phyloP scores from a whole-genome alignment of 2,888 invertebrate species.

The Ichneumoninae sp. region DNA sequence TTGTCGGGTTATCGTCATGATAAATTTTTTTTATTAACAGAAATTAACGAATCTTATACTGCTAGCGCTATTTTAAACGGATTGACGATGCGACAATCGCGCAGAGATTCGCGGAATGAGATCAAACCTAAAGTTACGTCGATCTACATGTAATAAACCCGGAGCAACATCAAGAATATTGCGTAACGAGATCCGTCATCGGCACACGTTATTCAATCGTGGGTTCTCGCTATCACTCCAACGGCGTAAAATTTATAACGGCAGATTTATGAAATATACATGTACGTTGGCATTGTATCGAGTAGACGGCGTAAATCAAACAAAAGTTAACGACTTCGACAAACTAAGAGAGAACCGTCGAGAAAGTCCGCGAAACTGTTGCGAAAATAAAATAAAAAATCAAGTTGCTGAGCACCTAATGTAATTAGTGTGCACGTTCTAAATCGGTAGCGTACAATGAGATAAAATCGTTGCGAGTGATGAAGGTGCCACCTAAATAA shows the following conservation, averaged over 20 bases:
- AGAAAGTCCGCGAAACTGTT: background rate
- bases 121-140: background rate
- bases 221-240: slow-evolving; percentile 53
- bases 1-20: slow-evolving; percentile 23
- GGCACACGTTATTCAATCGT: slow-evolving; percentile 61
- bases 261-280: slow-evolving; percentile 22
- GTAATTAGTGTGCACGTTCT: slow-evolving; percentile 34
- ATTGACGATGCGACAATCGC: background rate
- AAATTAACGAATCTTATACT: background rate
- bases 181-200: slow-evolving; percentile 57
- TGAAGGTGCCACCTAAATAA: slow-evolving; percentile 24
- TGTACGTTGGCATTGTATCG: background rate
- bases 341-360: background rate
- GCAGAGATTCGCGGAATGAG: background rate
- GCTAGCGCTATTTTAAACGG: background rate
- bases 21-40: background rate
- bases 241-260: slow-evolving; percentile 63
- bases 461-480: background rate
- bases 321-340: background rate
- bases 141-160: background rate
- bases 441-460: background rate
- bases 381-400: background rate
- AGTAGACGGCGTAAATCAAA: background rate
- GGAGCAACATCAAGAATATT: slow-evolving; percentile 38
- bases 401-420: slow-evolving; percentile 16